Percentiles rank a stretch among this genome's conserved stretches.
Evolutionary conservation across 2,797 vertebrate species (phyloP).

Genomic region (Cercopithecus petaurista): DNA sequence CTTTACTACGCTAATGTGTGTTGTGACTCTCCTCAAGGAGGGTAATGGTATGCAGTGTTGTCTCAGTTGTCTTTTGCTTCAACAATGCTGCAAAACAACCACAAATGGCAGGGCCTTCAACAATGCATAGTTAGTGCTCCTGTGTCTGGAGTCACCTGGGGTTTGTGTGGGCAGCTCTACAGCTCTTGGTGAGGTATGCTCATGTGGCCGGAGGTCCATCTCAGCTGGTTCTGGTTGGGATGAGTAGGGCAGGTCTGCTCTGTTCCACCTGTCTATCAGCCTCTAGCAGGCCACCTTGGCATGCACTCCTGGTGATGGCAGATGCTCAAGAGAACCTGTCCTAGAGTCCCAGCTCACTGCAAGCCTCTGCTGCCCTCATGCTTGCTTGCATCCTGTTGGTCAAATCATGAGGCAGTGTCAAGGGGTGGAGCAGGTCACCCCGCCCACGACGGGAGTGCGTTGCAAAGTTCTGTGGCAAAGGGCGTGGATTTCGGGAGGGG

Average conservation of each 20-base stretch:
- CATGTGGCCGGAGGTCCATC: not conserved
- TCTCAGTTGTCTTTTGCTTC: slow-evolving; percentile 41
- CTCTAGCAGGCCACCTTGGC: not conserved
- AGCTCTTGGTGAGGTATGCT: not conserved
- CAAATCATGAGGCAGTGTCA: not conserved
- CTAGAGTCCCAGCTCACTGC: not conserved
- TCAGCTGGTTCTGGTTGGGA: not conserved
- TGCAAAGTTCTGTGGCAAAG: not conserved
- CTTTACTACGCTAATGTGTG: not conserved
- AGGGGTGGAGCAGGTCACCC: not conserved
- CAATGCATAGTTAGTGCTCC: not conserved
- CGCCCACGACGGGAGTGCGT: not conserved
- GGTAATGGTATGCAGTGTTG: not conserved
- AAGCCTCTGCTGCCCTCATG: not conserved
- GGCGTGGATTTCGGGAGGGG: not conserved
- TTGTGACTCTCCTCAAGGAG: not conserved
- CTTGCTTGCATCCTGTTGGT: not conserved
- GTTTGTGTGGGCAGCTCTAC: not conserved
- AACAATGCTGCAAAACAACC: not conserved
- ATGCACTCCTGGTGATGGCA: not conserved
- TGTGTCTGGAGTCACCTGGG: not conserved
- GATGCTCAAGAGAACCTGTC: not conserved
- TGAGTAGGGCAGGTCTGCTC: not conserved
- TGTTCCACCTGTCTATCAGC: not conserved
- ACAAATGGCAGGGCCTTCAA: not conserved